A percentile compares a stretch with the other conserved stretches of the same genome.
These are phyloP conservation scores for Heterocephalus glaber DNA, from an alignment of 2,113 vertebrate species.

Conservation along the genomic window DNA sequence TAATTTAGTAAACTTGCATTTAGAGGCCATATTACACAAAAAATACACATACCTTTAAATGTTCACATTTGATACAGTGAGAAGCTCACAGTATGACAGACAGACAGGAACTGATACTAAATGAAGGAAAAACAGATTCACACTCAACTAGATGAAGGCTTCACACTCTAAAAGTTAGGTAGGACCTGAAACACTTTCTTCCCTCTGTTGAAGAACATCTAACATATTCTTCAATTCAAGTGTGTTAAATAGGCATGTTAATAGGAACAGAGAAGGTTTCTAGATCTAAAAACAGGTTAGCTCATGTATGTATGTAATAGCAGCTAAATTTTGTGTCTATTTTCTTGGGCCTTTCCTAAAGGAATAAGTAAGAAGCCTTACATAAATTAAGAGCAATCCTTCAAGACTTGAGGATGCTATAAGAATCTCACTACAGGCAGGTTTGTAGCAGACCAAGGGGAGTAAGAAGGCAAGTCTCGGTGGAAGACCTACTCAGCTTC, in stretches of 20 bases:
- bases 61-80: not conserved
- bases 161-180: not conserved
- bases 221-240: not conserved
- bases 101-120: not conserved
- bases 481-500: not conserved
- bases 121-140: conserved; percentile 4
- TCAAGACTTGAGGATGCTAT: conserved; percentile 7
- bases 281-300: conserved; percentile 10
- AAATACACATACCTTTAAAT: not conserved
- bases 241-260: conserved; percentile 4
- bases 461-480: not conserved
- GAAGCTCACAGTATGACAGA: not conserved
- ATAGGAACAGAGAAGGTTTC: not conserved
- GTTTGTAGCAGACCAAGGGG: not conserved
- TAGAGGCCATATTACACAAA: not conserved
- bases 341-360: conserved; percentile 26
- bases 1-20: not conserved
- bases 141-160: not conserved
- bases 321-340: not conserved
- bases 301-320: not conserved
- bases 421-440: not conserved
- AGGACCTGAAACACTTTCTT: not conserved
- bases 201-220: not conserved
- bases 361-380: not conserved
- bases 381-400: not conserved